Percentiles rank a stretch among this genome's conserved stretches.
Evolutionary conservation across 2,113 vertebrate species (phyloP).

Genomic region (Tachysurus vachellii): DNA sequence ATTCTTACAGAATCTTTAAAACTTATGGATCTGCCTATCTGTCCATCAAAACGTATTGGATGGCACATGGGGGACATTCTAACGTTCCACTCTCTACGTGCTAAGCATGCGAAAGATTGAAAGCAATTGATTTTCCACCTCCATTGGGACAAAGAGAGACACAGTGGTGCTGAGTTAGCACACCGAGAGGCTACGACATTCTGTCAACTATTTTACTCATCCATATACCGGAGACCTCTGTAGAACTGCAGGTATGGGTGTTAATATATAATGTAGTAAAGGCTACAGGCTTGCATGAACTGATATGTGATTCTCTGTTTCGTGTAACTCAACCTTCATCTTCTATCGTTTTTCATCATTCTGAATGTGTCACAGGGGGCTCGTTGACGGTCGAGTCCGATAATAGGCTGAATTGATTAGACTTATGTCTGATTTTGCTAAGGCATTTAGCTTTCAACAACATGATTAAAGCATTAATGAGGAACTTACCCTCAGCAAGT

Average conservation of each 20-base stretch:
- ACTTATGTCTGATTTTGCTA: background rate
- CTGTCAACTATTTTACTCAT: background rate
- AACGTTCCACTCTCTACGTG: conserved; percentile 7
- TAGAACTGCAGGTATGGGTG: background rate
- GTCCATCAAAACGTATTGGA: background rate
- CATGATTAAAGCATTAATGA: background rate
- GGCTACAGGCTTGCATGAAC: background rate
- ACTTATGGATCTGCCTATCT: background rate
- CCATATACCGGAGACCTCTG: background rate
- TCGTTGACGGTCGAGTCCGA: background rate
- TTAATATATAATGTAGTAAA: background rate
- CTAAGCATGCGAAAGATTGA: conserved; percentile 7
- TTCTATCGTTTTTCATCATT: background rate
- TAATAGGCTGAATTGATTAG: background rate
- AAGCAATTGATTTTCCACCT: conserved; percentile 5
- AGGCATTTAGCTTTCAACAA: background rate
- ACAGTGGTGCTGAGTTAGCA: conserved; percentile 5
- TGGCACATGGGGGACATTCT: background rate
- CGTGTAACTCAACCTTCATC: background rate
- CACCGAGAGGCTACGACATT: background rate
- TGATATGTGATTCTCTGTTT: background rate
- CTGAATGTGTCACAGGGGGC: background rate
- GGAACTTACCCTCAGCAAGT: background rate
- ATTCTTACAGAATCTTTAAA: background rate
- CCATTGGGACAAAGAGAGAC: background rate